Evolutionary conservation across 2,113 vertebrate species (phyloP).

Genomic region (Pomatorhinus ruficollis): DNA sequence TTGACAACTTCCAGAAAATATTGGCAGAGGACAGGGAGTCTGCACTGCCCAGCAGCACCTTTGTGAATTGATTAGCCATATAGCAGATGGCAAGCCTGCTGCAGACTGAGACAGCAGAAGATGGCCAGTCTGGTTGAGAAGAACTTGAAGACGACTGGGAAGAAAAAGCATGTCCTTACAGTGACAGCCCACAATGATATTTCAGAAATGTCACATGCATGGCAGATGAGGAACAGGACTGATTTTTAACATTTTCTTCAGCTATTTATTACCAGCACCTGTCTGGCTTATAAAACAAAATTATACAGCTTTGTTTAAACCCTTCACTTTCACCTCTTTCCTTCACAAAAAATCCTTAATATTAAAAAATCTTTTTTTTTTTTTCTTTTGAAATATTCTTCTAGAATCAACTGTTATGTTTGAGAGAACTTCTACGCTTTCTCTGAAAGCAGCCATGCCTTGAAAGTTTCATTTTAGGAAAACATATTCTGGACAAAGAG

Average conservation of each 20-base stretch:
- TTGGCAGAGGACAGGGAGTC: slow-evolving; percentile 58
- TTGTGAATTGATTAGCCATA: slow-evolving; percentile 70
- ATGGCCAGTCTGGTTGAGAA: slow-evolving; percentile 57
- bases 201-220: slow-evolving; percentile 10
- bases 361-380: neutral
- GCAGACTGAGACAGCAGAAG: slow-evolving; percentile 66
- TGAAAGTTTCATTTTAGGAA: neutral
- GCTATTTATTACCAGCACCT: neutral
- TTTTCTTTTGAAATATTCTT: neutral
- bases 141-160: slow-evolving; percentile 58
- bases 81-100: slow-evolving; percentile 70
- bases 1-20: slow-evolving; percentile 72
- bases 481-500: neutral
- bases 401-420: neutral
- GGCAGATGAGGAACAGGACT: neutral
- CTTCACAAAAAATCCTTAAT: neutral
- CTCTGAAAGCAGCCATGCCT: neutral
- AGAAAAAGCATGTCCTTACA: slow-evolving; percentile 26
- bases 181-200: slow-evolving; percentile 31
- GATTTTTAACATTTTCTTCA: slow-evolving; percentile 17
- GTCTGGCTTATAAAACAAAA: neutral
- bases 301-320: neutral
- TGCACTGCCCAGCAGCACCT: slow-evolving; percentile 67
- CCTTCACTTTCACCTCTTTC: neutral
- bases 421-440: neutral